phyloP scores from a whole-genome alignment of 2,113 vertebrate species.

The Strigops habroptila region DNA sequence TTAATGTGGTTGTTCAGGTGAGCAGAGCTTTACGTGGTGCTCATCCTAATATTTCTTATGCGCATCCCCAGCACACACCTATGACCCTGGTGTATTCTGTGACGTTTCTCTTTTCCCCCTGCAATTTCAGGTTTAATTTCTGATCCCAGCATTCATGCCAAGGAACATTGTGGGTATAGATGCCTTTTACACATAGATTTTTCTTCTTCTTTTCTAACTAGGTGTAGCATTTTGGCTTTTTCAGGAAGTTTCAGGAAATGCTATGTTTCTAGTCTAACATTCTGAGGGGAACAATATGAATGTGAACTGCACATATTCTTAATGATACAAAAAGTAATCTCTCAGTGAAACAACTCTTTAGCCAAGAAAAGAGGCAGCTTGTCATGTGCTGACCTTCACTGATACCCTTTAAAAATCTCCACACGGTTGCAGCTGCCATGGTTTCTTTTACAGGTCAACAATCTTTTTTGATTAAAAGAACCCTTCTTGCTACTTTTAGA shows the following conservation, averaged over 20 bases:
- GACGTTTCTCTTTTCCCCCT: background rate
- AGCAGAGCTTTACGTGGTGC: background rate
- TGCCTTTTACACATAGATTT: background rate
- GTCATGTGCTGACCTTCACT: background rate
- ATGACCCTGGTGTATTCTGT: background rate
- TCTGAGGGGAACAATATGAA: background rate
- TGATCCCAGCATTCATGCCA: background rate
- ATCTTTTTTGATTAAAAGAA: conserved; percentile 34
- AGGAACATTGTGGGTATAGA: background rate
- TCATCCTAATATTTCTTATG: background rate
- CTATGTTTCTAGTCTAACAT: background rate
- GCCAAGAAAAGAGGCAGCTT: background rate
- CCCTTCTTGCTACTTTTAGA: conserved; percentile 17
- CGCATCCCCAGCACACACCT: background rate
- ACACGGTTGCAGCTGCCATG: background rate
- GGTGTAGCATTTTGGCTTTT: background rate
- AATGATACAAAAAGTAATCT: background rate
- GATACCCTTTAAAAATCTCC: conserved; percentile 3
- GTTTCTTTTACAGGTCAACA: conserved; percentile 11
- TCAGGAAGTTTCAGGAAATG: background rate
- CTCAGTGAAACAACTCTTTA: background rate
- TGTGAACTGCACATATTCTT: background rate
- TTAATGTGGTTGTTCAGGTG: background rate
- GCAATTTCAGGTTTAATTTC: background rate
- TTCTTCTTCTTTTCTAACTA: background rate